Evolutionary conservation across 2,113 vertebrate genomes (phyloP).

Genomic region (Manacus vitellinus): DNA sequence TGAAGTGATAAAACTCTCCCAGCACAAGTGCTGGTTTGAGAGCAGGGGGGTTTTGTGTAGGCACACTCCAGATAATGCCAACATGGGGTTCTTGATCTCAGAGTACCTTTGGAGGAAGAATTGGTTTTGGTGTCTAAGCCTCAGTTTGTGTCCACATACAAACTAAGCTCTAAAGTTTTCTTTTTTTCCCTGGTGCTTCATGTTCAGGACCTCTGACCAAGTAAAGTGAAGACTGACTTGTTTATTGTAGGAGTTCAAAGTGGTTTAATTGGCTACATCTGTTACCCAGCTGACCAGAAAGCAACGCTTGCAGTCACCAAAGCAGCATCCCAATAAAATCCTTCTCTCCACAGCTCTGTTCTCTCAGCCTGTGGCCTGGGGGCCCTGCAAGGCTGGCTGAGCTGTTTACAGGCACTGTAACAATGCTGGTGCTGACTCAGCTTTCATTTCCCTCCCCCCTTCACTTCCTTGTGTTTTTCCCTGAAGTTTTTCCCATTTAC

Average conservation of each 20-base stretch:
- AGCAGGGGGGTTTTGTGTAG: background rate
- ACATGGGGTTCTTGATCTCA: background rate
- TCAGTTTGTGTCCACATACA: background rate
- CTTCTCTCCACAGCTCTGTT: background rate
- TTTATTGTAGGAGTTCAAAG: constrained; percentile 51
- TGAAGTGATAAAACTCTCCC: background rate
- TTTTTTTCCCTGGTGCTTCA: background rate
- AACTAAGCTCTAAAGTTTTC: background rate
- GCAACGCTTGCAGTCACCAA: background rate
- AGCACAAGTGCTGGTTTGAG: background rate
- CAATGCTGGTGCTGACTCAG: constrained; percentile 57
- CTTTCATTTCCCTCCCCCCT: constrained; percentile 39
- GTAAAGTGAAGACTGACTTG: constrained; percentile 9
- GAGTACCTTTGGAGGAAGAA: background rate
- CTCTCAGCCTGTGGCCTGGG: constrained; percentile 4
- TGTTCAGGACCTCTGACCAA: constrained; percentile 13
- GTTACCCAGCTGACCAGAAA: constrained; percentile 48
- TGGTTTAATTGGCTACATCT: constrained; percentile 42
- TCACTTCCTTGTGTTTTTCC: constrained; percentile 39
- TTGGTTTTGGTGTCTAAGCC: background rate
- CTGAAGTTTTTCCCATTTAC: constrained; percentile 50
- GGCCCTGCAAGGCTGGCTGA: constrained; percentile 11
- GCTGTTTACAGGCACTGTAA: constrained; percentile 55
- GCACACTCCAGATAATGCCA: background rate
- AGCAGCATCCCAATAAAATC: constrained; percentile 28